Evolutionary conservation across 2,888 invertebrate genomes (phyloP), one percentile per base, ranked within the genome.

Genomic region (Drosophila pegasa): DNA sequence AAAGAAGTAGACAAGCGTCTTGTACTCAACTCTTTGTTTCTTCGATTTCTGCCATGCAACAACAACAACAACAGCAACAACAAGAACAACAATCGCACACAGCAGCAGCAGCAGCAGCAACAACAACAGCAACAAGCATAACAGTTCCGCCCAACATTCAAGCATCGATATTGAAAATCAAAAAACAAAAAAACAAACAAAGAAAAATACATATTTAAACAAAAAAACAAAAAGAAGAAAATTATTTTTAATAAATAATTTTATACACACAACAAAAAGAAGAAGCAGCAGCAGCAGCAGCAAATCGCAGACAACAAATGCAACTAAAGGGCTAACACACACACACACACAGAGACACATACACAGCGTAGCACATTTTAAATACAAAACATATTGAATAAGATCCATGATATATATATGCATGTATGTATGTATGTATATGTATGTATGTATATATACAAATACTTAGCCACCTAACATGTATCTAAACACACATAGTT

Each of bases 121-220:
- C 45, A 76, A 41, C 43, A 73, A 58, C 18, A 65, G 2, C 64
- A 51, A 61, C 60, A 76, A 66, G 64, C 68, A 71, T 54, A 73
- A 86, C 87, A 87, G 82, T 87, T 83, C 83, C 83, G 83, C 83
- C 83, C 83, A 87, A 84, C 75, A 83, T 73, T 66, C 81, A 76
- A 87, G 79, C 83, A 84, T 83, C 75, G 83, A 83, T 83, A 87
- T 87, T 76, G 81, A 87, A 84, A 83, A 83, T 84, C 73, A 82
- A 70, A 50, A 50, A 48, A 9, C 0, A 50, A 47, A 31, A 33
- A 27, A 47, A 47, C 27, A 29, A 47, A 60, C 20, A 41, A 50
- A 52, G 37, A 50, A 67, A 51, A 38, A 55, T 48, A 70, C 56
- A 75, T 71, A 58, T 76, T 75, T 75, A 57, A 61, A 68, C 22